Base-by-base conservation (phyloP, 2,797 vertebrate genomes). In the Miichthys miiuy region DNA sequence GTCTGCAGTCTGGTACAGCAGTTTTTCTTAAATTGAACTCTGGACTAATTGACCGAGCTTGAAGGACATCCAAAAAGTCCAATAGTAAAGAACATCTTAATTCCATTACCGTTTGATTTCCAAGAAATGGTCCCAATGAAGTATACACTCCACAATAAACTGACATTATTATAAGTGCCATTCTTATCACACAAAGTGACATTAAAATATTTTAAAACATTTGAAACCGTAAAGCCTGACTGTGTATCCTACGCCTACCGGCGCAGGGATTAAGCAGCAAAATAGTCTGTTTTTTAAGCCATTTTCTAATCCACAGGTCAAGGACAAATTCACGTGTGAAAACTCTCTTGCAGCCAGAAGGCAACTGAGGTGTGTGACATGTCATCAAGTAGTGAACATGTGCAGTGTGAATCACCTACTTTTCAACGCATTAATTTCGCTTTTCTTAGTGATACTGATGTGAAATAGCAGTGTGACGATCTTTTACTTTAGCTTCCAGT, bases 21-120 rank as follows among this genome's bases (percentile, higher is more conserved):
- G 56, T 61, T 50, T 42, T 69, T 65, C 20, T 72, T 69, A 23
- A 68, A 63, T 16, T 63, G n/a, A 8, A 66, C 16, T 23, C 6
- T 18, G 47, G 21, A 21, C 13, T 10, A 41, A 60, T 30, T n/a
- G 18, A 54, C 63, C 10, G 55, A 42, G 47, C 20, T 67, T 83
- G 62, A 79, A 79, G 80, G 62, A 16, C 68, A 72, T 63, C 34
- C 27, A 60, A 66, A n/a, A 75, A 42, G 20, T 52, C 57, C 9
- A 63, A 68, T 62, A 75, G 56, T n/a, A 66, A 38, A 50, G 9
- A 71, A 66, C 46, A 30, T 7, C 55, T 77, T 54, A 44, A 83
- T 68, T 72, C 41, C 51, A 62, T 68, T 68, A 25, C 62, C 58
- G 46, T 72, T 77, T 52, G 30, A 58, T 56, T 72, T 60, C 27